phyloP scores from a whole-genome alignment of 2,888 invertebrate species.

The Noctua janthina region DNA sequence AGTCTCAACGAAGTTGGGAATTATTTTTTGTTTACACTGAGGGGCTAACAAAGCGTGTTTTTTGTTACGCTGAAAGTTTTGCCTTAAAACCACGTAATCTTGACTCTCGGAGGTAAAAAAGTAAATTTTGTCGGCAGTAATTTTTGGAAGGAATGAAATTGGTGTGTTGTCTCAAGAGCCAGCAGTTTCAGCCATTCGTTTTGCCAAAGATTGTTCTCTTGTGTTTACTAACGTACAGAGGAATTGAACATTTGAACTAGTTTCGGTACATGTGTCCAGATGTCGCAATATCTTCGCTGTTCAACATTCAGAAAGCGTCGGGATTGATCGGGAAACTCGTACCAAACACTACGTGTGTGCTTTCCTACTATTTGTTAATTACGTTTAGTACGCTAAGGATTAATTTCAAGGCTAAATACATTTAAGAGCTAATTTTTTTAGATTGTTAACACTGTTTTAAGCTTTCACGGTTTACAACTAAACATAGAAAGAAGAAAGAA shows the following conservation, averaged over 20 bases:
- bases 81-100: slow-evolving; percentile 44
- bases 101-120: slow-evolving; percentile 32
- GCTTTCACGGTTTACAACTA: no score
- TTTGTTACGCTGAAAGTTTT: slow-evolving; percentile 44
- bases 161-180: slow-evolving; percentile 31
- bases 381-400: slow-evolving; percentile 28
- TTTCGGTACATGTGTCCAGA: slow-evolving; percentile 48
- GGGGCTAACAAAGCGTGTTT: slow-evolving; percentile 49
- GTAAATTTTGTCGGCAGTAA: slow-evolving; percentile 20
- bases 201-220: slow-evolving; percentile 41
- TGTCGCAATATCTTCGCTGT: slow-evolving; percentile 63
- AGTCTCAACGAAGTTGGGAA: slow-evolving; percentile 44
- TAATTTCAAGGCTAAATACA: slow-evolving; percentile 32
- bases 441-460: no score
- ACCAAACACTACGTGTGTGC: slow-evolving; percentile 50
- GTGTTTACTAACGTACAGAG: slow-evolving; percentile 35
- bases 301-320: slow-evolving; percentile 64
- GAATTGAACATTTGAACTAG: slow-evolving; percentile 51
- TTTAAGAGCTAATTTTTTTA: slow-evolving; percentile 19
- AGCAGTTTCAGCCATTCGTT: slow-evolving; percentile 29
- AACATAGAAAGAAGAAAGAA: no score
- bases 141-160: slow-evolving; percentile 33
- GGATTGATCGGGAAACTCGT: slow-evolving; percentile 66
- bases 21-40: slow-evolving; percentile 60
- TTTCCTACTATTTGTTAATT: slow-evolving; percentile 58